Base-by-base conservation (phyloP, 2,113 vertebrate species). In the Elephantulus edwardii region DNA sequence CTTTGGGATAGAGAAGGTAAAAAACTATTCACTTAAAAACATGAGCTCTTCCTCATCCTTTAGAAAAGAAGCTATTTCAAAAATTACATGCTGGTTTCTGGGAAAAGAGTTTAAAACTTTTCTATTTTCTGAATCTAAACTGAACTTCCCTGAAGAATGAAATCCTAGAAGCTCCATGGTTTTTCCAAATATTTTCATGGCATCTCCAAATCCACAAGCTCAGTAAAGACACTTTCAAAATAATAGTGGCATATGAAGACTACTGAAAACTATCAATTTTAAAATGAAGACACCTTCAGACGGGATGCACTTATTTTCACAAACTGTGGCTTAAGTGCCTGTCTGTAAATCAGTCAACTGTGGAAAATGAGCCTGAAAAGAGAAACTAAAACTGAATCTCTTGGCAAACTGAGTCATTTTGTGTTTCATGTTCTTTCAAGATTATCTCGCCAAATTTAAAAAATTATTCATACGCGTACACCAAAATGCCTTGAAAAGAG, bases 301-400 rank as follows among this genome's bases (percentile, higher is more conserved):
- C 52, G n/a, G 30, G 93, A 86, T 22, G 20, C 50, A 54, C 77
- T 92, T 64, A 88, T 58, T 81, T 83, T 86, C 88, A 90, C 17
- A 88, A 91, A 26, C 14, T 48, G 71, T 87, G 50, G 64, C 38
- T 88, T 90, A 79, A 66, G 90, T 72, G 88, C 48, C 64, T 88
- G 56, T 71, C 48, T 52, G 50, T 77, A 86, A 93, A 93, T 33
- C 70, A 86, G 54, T 86, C 40, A 42, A 76, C 70, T 70, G 30
- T 20, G 56, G 92, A 95, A 68, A 93, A 86, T 26, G 64, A 92
- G 89, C 54, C 38, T 56, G 88, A 94, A n/a, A 93, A 88, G 75
- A 80, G 71, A 96, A 93, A 95, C 80, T 77, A 88, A n/a, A n/a
- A 83, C 28, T 44, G 1, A 42, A 52, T 71, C 35, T 83, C 85